Conservation (phyloP, 2,888 invertebrate genomes). For the Poecilobothrus nobilitatus region DNA sequence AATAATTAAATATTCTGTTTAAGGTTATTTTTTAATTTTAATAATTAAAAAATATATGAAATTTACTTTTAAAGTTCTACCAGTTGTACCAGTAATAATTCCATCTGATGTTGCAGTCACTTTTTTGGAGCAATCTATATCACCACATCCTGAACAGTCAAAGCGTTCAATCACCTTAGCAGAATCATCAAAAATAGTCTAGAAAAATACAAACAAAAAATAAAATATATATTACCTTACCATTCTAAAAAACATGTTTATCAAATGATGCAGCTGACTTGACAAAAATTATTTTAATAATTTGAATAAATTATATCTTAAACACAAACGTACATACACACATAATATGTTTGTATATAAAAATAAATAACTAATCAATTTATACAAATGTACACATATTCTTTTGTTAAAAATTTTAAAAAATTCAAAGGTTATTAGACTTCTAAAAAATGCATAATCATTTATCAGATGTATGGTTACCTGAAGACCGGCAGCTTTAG, state of each 20-base stretch:
- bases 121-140: constrained; percentile 82
- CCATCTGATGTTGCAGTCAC: constrained; percentile 62
- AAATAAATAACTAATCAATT: too few species aligned
- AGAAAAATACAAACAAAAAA: constrained; percentile 21
- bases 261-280: constrained; percentile 13
- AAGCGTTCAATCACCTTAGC: constrained; percentile 89
- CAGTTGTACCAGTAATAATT: constrained; percentile 73
- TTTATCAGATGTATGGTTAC: constrained; percentile 44
- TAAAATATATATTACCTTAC: not conserved
- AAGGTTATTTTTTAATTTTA: not conserved
- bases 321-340: too few species aligned
- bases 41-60: not conserved
- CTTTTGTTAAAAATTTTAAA: too few species aligned
- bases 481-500: constrained; percentile 88
- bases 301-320: too few species aligned
- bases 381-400: too few species aligned
- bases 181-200: constrained; percentile 82
- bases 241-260: not conserved
- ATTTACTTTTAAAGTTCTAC: constrained; percentile 73
- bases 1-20: too few species aligned
- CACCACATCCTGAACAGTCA: constrained; percentile 95
- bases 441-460: constrained; percentile 15
- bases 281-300: too few species aligned
- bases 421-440: constrained; percentile 11
- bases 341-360: too few species aligned